These are phyloP conservation scores for Magallana angulata DNA, from an alignment of 1,140 invertebrate genomes.

Conservation along the genomic window DNA sequence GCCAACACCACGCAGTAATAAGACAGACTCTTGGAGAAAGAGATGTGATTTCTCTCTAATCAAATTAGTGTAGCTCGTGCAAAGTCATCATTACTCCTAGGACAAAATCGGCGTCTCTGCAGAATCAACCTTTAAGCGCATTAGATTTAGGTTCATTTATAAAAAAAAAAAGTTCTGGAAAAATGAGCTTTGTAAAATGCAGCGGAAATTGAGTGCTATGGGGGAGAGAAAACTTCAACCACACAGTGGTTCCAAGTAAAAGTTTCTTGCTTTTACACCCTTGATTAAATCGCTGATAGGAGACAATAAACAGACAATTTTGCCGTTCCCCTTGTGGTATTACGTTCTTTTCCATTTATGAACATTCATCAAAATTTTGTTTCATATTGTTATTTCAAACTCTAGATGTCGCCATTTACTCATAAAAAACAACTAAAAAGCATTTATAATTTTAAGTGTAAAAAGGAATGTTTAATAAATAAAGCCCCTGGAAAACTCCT, in stretches of 20 bases:
- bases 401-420: no score
- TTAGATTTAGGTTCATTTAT: not conserved
- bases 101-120: not conserved
- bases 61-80: not conserved
- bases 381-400: no score
- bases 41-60: not conserved
- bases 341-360: not conserved
- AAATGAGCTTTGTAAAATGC: not conserved
- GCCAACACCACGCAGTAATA: not conserved
- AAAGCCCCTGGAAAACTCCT: no score
- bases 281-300: not conserved
- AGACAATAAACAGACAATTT: not conserved
- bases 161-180: not conserved
- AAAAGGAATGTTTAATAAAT: no score
- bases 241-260: not conserved
- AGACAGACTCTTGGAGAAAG: not conserved
- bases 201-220: not conserved
- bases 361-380: not conserved
- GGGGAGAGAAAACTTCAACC: not conserved
- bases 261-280: not conserved
- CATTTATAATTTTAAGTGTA: no score
- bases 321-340: no score
- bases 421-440: no score
- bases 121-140: not conserved
- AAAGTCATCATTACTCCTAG: not conserved